phyloP scores from a whole-genome alignment of 2,888 invertebrate genomes.

The Amblyteles armatorius region DNA sequence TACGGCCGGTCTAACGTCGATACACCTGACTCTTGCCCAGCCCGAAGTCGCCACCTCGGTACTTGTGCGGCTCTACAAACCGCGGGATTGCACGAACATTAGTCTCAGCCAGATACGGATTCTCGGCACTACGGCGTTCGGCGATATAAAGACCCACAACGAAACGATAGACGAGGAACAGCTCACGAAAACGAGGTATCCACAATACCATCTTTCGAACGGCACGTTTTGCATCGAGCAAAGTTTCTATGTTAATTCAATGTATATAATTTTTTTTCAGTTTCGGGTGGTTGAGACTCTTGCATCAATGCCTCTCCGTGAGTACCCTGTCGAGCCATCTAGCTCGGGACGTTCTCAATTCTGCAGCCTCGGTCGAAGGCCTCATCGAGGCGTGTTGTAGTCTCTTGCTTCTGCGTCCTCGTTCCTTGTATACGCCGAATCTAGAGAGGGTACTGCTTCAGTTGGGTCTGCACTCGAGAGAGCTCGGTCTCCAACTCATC shows the following conservation, averaged over 20 bases:
- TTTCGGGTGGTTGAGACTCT: conserved; percentile 93
- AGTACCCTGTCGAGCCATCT: conserved; percentile 80
- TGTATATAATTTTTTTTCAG: conserved; percentile 83
- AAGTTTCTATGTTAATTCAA: conserved; percentile 19
- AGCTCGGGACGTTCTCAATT: conserved; percentile 86
- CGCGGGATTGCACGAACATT: conserved; percentile 95
- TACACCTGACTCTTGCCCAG: conserved; percentile 92
- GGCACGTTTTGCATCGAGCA: neutral
- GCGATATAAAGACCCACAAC: conserved; percentile 83
- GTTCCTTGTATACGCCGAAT: conserved; percentile 88
- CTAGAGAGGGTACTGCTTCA: conserved; percentile 90
- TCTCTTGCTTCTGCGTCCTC: conserved; percentile 89
- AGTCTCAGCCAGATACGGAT: conserved; percentile 95
- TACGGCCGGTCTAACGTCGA: conserved; percentile 95
- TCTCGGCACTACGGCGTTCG: conserved; percentile 94
- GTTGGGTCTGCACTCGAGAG: conserved; percentile 88
- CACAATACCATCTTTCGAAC: neutral
- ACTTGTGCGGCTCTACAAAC: conserved; percentile 92
- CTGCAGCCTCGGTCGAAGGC: conserved; percentile 89
- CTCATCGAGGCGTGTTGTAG: conserved; percentile 90
- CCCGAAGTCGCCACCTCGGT: conserved; percentile 95
- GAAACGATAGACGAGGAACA: conserved; percentile 86
- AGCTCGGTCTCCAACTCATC: conserved; percentile 87
- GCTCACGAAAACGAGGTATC: conserved; percentile 85
- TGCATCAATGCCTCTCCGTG: conserved; percentile 91